Percentiles rank a stretch among this genome's conserved stretches.
These are phyloP conservation scores for Embidobia sp. DNA, from an alignment of 2,888 invertebrate species.

Conservation along the genomic window DNA sequence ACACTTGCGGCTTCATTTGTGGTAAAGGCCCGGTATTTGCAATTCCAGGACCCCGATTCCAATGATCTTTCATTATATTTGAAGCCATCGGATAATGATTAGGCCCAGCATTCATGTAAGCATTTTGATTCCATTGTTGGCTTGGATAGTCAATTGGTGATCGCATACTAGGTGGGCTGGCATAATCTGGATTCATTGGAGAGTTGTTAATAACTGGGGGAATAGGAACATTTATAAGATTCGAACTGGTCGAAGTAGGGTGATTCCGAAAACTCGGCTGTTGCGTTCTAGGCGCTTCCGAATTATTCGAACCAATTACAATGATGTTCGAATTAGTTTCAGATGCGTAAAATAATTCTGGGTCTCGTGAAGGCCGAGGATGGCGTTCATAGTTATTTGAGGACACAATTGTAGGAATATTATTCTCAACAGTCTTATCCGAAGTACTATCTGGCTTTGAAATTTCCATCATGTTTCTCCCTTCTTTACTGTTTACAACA, in stretches of 20 bases:
- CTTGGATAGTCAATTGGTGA: slow-evolving; percentile 26
- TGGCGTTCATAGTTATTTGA: slow-evolving; percentile 27
- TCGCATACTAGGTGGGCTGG: background rate
- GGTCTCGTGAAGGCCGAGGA: slow-evolving; percentile 3
- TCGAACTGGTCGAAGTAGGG: slow-evolving; percentile 59
- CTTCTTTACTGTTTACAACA: background rate
- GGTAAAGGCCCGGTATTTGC: slow-evolving; percentile 11
- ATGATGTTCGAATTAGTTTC: slow-evolving; percentile 28
- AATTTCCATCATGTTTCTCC: background rate
- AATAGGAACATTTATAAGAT: slow-evolving; percentile 7
- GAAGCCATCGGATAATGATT: slow-evolving; percentile 36
- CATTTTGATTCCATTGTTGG: slow-evolving; percentile 25
- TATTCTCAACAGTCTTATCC: background rate
- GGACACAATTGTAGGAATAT: slow-evolving; percentile 32
- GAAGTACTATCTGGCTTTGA: background rate
- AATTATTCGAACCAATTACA: slow-evolving; percentile 9
- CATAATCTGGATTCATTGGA: slow-evolving; percentile 32
- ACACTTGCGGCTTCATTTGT: no score
- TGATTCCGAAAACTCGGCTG: slow-evolving; percentile 1
- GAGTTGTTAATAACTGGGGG: slow-evolving; percentile 16
- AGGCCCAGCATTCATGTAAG: slow-evolving; percentile 27
- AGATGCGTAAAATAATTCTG: slow-evolving; percentile 1
- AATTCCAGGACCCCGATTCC: slow-evolving; percentile 44
- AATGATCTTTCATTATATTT: slow-evolving; percentile 33
- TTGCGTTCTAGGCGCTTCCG: slow-evolving; percentile 13